Base-by-base conservation (phyloP, 2,113 vertebrate species). In the Lagopus muta region DNA sequence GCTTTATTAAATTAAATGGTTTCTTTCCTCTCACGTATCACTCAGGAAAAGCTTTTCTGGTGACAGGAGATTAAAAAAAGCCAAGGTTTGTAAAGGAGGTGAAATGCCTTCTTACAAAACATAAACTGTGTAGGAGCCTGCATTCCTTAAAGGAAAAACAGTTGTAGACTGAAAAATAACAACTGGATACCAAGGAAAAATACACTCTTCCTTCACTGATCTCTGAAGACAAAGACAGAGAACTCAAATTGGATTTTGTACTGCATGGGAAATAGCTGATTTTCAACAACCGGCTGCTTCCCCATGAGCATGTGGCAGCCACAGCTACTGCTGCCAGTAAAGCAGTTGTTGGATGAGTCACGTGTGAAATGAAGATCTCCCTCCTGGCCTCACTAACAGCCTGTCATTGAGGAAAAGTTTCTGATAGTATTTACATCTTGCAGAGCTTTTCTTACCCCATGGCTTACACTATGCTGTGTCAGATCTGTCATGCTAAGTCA, bases 131-230 rank as follows among this genome's bases (percentile, higher is more conserved):
- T 55, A 71, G 76, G 38, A 94, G 47, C n/a, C 48, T 86, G 32
- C 57, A 57, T 88, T 89, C 85, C 81, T 84, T 67, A 75, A 64
- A 7, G 8, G 22, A 80, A 89, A 92, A 92, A 72, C 43, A 74
- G 8, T 61, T 72, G 8, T 52, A 65, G n/a, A 18, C 16, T 88
- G 36, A 84, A 75, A 21, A 90, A 69, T 48, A 91, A 34, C 61
- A 93, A 32, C 20, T 30, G 47, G 20, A 81, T 76, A 74, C n/a
- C 17, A 38, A 57, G 48, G 42, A 80, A 45, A 78, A 54, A 10
- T 61, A 77, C 88, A 48, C 32, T 72, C 45, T 73, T 66, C 45
- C 43, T 81, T 75, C 36, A 38, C 30, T 90, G 18, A 6, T 42
- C 10, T 75, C 43, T 82, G 52, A 79, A 85, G 83, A 54, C 1